Evolutionary conservation across 2,888 invertebrate species (phyloP), one percentile per base, ranked within the genome.

Genomic region (Galeopsomyia nigrocyanea): DNA sequence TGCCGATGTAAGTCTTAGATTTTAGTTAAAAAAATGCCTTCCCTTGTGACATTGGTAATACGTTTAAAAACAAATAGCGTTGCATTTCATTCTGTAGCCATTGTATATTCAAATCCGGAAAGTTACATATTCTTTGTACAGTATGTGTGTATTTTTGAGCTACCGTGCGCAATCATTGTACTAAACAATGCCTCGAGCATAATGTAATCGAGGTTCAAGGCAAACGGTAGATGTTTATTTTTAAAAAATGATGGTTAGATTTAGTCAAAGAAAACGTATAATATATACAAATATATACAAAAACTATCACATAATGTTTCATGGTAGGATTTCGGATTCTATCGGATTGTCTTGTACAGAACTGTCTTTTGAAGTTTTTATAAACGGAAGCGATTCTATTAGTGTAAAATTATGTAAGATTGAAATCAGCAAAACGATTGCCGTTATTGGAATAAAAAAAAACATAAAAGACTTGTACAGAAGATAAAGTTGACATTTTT

Each of bases 81-180:
- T 78, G 81, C 81, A 82, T 82, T 82, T 80, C 74, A 77, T 73
- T 76, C 79, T 77, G 64, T 74, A 71, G 78, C 73, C 70, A 66
- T 78, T 73, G 73, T 73, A 69, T 65, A 69, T 73, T 65, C 46
- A 53, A 65, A 61, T 51, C 66, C 55, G 49, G 39, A 72, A 14
- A 62, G 58, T 53, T 53, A 73, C 9, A 10, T 55, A 67, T 70
- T 63, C 58, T 67, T 74, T 70, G 74, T 73, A 73, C 62, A 73
- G 65, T 70, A 61, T 68, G 39, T 69, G 60, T 71, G 16, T 39
- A 39, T 66, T 57, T 19, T 68, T 31, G 19, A 66, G 50, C 58
- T 53, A 63, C 46, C 53, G 22, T 65, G 19, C 53, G 31, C 31
- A 57, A 10, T 17, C 17, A n/a, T 22, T 21, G 50, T 16, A 47